A percentile compares a stretch with the other conserved stretches of the same genome.
Evolutionary conservation across 2,113 vertebrate genomes (phyloP).

Genomic region (Uropsilus gracilis): DNA sequence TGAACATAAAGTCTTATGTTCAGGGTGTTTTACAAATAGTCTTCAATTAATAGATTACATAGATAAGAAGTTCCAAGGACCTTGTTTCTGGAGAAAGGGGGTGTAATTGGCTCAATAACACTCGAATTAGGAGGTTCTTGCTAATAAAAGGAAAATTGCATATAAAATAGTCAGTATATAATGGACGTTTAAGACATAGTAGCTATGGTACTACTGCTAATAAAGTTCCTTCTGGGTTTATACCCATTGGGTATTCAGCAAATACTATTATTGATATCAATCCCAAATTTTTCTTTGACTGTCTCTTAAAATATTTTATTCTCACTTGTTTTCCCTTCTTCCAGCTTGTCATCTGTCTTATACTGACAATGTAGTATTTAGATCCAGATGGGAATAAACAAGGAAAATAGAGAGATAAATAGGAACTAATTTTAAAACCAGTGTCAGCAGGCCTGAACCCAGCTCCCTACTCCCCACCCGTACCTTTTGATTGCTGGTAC

Average conservation of each 20-base stretch:
- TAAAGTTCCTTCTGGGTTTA: background rate
- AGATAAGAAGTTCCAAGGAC: background rate
- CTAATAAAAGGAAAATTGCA: slow-evolving; percentile 17
- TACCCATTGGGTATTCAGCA: background rate
- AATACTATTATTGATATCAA: background rate
- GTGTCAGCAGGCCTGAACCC: background rate
- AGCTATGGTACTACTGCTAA: background rate
- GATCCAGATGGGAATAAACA: background rate
- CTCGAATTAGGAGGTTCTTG: background rate
- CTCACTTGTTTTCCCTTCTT: background rate
- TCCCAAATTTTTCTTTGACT: background rate
- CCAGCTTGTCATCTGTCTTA: background rate
- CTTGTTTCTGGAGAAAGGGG: background rate
- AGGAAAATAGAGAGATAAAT: background rate
- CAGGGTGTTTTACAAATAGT: background rate
- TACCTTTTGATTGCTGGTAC: background rate
- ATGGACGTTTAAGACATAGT: background rate
- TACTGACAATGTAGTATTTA: background rate
- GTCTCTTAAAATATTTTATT: background rate
- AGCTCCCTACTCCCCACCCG: background rate
- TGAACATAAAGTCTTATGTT: too few species aligned
- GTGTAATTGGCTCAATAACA: background rate
- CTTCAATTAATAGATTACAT: background rate
- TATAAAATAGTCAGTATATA: background rate
- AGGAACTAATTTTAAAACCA: background rate